Evolutionary conservation across 2,888 invertebrate genomes (phyloP), one percentile per base, ranked within the genome.

Genomic region (Andricus curvator): DNA sequence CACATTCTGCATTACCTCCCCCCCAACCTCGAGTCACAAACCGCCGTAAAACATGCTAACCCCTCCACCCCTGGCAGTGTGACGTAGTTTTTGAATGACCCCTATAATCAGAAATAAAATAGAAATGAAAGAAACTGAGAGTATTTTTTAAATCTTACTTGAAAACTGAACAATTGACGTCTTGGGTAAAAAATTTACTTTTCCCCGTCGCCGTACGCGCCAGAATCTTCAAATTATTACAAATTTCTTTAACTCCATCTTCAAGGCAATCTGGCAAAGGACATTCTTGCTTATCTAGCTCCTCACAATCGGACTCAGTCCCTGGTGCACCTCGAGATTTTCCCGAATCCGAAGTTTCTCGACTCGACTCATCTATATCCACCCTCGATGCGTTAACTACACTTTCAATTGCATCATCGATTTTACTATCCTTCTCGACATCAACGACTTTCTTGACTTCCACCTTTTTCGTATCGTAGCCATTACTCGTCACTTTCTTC

Each of bases 321-420:
- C 89, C 90, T 44, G 85, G 88, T 25, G 83, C 82, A 81, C 85
- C 85, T 15, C 88, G 88, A 44, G 91, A 91, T 85, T 91, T 91
- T 2, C 95, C 94, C 79, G 90, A 91, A 85, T 91, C 91, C 33
- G 88, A 85, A 56, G 91, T 92, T 77, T 92, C 93, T 29, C 88
- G 88, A 84, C 93, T 93, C 33, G 91, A 92, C 60, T 93, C 93
- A 74, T 92, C 93, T 44, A 82, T 83, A 15, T 91, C 92, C 3
- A 87, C 87, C 79, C 90, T 87, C 5, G 90, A 91, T n/a, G 93
- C 94, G 87, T 93, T 94, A 22, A 94, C 93, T 20, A 94, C 94
- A 64, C 94, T 94, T 86, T 95, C 94, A 84, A 94, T 94, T 22
- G 93, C 93, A 85, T 94, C 94, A 78, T 93, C 93, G 66, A 94